These are phyloP conservation scores for Callipepla squamata DNA, from an alignment of 2,113 vertebrate species.

Conservation along the genomic window DNA sequence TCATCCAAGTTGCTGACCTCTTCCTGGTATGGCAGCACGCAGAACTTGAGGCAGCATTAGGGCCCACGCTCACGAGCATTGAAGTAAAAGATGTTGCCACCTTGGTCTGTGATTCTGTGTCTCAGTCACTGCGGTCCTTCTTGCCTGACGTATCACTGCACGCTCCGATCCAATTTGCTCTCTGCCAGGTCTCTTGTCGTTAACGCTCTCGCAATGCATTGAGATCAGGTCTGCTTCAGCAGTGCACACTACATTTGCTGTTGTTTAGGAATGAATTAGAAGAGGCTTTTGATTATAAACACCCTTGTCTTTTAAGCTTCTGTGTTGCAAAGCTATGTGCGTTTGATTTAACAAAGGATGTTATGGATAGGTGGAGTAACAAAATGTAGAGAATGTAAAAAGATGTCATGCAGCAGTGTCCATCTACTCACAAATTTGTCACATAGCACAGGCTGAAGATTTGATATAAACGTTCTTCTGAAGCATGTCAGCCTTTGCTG, in stretches of 20 bases:
- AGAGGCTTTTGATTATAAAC: not conserved
- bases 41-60: not conserved
- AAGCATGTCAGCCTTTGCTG: constrained; percentile 36
- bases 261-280: not conserved
- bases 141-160: constrained; percentile 12
- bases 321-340: not conserved
- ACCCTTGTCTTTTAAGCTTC: not conserved
- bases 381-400: not conserved
- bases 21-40: not conserved
- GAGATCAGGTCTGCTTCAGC: constrained; percentile 20
- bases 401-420: not conserved
- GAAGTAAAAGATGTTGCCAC: not conserved
- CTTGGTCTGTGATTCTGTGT: not conserved
- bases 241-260: not conserved
- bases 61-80: not conserved
- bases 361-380: not conserved
- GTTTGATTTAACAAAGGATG: constrained; percentile 3
- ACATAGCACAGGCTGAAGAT: constrained; percentile 15
- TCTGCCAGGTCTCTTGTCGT: constrained; percentile 25
- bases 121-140: constrained; percentile 5
- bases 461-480: not conserved
- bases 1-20: not conserved
- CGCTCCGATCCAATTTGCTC: not conserved
- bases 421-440: constrained; percentile 1
- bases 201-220: not conserved